Evolutionary conservation across 2,113 vertebrate genomes (phyloP).

Genomic region (Apeltes quadracus): DNA sequence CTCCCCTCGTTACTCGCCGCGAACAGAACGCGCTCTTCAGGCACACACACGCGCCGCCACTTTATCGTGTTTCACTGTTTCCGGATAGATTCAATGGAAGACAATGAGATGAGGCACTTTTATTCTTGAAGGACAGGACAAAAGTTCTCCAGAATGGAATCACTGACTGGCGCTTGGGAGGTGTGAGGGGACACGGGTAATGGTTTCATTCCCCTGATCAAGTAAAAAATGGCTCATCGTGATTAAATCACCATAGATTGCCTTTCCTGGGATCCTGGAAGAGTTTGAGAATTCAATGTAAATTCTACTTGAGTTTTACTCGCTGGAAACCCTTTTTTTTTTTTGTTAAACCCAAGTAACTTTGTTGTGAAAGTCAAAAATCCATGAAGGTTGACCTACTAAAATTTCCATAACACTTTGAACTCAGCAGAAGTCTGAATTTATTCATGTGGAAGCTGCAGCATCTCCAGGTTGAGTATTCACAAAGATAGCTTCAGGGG

Average conservation of each 20-base stretch:
- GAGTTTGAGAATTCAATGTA: background rate
- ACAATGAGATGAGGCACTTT: slow-evolving; percentile 61
- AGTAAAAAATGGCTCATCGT: slow-evolving; percentile 21
- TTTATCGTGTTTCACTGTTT: slow-evolving; percentile 47
- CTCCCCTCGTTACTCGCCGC: slow-evolving; percentile 29
- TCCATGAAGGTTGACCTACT: background rate
- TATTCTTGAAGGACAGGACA: slow-evolving; percentile 46
- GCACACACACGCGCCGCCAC: no score
- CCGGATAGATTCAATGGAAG: slow-evolving; percentile 52
- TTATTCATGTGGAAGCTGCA: slow-evolving; percentile 2
- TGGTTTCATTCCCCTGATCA: slow-evolving; percentile 42
- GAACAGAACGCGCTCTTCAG: slow-evolving; percentile 22
- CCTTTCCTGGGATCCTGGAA: slow-evolving; percentile 15
- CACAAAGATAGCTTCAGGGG: background rate
- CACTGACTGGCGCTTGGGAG: slow-evolving; percentile 17
- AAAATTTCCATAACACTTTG: background rate
- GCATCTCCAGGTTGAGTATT: background rate
- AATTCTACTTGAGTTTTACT: background rate
- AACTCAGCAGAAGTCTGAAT: background rate
- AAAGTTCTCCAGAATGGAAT: slow-evolving; percentile 37
- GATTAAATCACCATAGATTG: slow-evolving; percentile 33
- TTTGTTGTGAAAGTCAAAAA: background rate
- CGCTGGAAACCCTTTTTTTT: background rate
- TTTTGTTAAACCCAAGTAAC: background rate
- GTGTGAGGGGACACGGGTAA: slow-evolving; percentile 14